A percentile compares a stretch with the other conserved stretches of the same genome.
These are phyloP conservation scores for Heterocephalus glaber DNA, from an alignment of 2,113 vertebrate genomes.

Conservation along the genomic window DNA sequence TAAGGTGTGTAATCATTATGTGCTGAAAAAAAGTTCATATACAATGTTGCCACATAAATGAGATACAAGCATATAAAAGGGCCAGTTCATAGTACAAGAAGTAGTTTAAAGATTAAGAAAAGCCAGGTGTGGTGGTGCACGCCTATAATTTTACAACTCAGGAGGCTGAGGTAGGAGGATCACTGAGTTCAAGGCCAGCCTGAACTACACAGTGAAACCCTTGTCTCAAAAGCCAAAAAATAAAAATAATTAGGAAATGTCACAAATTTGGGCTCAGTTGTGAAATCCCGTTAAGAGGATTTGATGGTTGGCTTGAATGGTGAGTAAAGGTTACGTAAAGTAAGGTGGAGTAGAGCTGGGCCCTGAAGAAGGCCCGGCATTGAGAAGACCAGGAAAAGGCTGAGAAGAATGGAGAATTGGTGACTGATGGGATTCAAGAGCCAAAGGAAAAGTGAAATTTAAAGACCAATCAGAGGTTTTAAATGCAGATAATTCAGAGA, in stretches of 20 bases:
- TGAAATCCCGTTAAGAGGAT: background rate
- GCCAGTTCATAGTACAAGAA: background rate
- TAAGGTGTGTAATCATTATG: background rate
- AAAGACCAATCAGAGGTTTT: slow-evolving; percentile 18
- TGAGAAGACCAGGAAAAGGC: background rate
- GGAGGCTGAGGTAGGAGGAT: background rate
- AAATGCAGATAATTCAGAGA: slow-evolving; percentile 23
- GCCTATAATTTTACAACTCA: no score
- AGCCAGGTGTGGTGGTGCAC: background rate
- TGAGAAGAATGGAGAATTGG: background rate
- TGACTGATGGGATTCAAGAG: background rate
- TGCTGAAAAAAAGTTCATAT: background rate
- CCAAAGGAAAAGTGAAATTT: background rate
- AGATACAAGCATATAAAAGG: background rate
- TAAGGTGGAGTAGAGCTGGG: background rate
- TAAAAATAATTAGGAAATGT: background rate
- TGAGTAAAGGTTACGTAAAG: background rate
- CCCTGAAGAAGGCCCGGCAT: background rate
- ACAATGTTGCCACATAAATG: background rate
- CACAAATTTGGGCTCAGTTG: background rate
- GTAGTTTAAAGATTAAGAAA: slow-evolving; percentile 11
- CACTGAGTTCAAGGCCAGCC: background rate
- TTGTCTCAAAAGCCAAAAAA: background rate
- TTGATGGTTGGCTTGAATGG: background rate
- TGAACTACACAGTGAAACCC: background rate